Base-by-base conservation (phyloP, 1,140 invertebrate species). In the Sitodiplosis mosellana region DNA sequence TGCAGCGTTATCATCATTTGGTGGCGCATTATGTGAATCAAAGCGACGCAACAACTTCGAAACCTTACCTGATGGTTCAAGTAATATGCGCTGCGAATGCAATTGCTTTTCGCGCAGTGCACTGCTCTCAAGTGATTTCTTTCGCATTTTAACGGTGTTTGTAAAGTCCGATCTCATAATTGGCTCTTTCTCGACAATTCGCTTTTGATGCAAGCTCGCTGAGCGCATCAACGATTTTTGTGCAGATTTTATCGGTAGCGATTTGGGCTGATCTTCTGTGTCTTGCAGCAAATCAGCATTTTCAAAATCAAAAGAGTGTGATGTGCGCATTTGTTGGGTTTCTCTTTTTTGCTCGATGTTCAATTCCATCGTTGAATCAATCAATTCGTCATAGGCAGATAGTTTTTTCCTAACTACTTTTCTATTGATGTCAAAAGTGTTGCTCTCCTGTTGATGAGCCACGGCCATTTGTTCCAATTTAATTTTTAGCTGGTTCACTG, bases 121-220 rank as follows among this genome's bases (percentile, higher is more conserved):
- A 47, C 55, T 64, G 33, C 59, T 59, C 52, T 64, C 61, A 11
- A 64, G 51, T 0, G 59, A 62, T 45, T 63, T 63, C 43, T 64
- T 64, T 15, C 61, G 55, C 61, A 64, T 64, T 51, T 59, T 57
- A 10, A 64, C 54, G 15, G 61, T 64, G 46, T 64, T 64, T n/a
- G 59, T 63, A 18, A 64, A 64, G 47, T 64, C 61, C 7, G 61
- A 64, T 3, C 54, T 54, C 61, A 63, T 63, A 34, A 64, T 63
- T 20, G 57, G 51, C 34, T 59, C 61, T 10, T 34, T 48, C 11
- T 12, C 57, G 49, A 45, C 22, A 4, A 17, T 27, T 5, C 27
- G 27, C 27, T 27, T 27, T 27, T 27, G 27, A 27, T 27, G 27
- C 27, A 27, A 27, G 10, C 27, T 27, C 10, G 27, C 27, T 10